Base-by-base conservation (phyloP, 2,888 invertebrate genomes). In the Cryptops parisi region DNA sequence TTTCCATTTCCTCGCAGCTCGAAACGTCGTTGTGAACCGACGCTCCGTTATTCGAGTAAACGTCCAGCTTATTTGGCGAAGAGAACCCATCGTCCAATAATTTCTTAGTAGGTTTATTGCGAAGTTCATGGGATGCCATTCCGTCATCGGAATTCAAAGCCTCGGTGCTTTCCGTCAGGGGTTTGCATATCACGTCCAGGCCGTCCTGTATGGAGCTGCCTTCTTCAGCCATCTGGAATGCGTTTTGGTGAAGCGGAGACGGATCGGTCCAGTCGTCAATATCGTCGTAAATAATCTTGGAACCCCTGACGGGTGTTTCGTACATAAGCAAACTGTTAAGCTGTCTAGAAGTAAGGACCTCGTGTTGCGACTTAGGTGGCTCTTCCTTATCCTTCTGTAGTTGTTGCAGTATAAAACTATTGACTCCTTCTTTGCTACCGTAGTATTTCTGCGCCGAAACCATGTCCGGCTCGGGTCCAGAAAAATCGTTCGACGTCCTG, bases 271-370 rank as follows among this genome's bases (percentile, higher is more conserved):
- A 55, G 45, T 88, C 88, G 59, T 81, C 83, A 57, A 82, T 82
- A 67, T 88, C 87, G 66, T 89, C 87, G 64, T 89, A 87, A 50
- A 84, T 86, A 47, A 85, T 82, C 67, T 83, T 87, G 15, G 65
- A 65, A 56, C 82, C 82, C 50, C 79, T 78, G 57, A 82, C 79
- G 47, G 77, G 76, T 2, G 77, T 75, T 63, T 77, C 75, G 52
- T 67, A 66, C 41, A 33, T 26, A 2, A 39, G n/a, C 4, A 33
- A 15, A 15, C 33, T 33, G 15, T 33, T 33, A 15, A 9, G 6
- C 33, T 33, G 33, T 33, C 33, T 33, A 15, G 15, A 6, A 9
- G 33, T 15, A 33, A 15, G 9, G 15, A 15, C 15, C 15, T 33
- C 15, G 33, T 33, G 33, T 9, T 33, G 9, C 6, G 15, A 15